Evolutionary conservation across 2,113 vertebrate genomes (phyloP), one percentile per base, ranked within the genome.

Genomic region (Chloropsis cyanopogon): DNA sequence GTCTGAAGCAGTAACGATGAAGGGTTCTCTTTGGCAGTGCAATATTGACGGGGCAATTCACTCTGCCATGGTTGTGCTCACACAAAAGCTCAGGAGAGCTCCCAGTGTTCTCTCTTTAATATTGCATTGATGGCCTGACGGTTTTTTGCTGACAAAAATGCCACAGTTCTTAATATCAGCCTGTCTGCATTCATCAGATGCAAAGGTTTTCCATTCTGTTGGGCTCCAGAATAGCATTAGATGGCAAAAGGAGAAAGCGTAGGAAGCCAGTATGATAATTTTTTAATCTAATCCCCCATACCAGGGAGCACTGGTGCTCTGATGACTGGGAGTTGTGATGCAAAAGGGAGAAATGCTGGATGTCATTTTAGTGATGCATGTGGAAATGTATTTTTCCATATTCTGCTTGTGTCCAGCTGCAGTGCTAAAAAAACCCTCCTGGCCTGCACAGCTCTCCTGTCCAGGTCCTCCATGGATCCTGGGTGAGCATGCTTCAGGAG

Each of bases 161-260:
- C 96, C 88, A 72, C 91, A 65, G 77, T 91, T 95, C 92, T 94
- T 94, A 92, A 90, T 98, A 97, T 97, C 97, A 97, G 97, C 98
- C 98, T 98, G 98, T 98, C 98, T 95, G 83, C 97, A 97, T 98
- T 98, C 98, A 98, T 98, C 98, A 98, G 93, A 92, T 92, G 68
- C 94, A 95, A 95, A 97, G 96, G 92, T 88, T 95, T 96, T 86
- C 90, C 85, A 83, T 95, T 42, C 81, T 69, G 82, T 73, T 35
- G 42, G 89, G 42, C 50, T 10, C 82, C 8, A 19, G 64, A 81
- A 85, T 41, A 82, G 73, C 63, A 59, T 73, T 71, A 77, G 52
- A 63, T 63, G 69, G 92, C 71, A 79, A 73, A 66, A 70, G 70
- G 80, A 92, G 86, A 69, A 73, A n/a, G 94, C 23, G 61, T 92